phyloP scores from a whole-genome alignment of 1,140 invertebrate genomes.

The Procambarus clarkii region DNA sequence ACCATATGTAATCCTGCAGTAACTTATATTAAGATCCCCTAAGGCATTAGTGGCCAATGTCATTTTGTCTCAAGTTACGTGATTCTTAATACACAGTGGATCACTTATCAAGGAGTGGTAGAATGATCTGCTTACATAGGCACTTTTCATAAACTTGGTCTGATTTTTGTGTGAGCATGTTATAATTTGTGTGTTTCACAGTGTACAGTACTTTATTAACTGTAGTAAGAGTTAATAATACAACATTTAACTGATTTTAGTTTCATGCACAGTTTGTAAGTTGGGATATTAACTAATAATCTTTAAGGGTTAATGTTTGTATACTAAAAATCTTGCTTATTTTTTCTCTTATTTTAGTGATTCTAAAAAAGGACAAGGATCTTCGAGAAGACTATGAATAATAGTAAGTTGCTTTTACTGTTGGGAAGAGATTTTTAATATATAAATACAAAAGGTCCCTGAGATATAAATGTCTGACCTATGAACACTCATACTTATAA shows the following conservation, averaged over 20 bases:
- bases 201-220: not conserved
- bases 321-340: not conserved
- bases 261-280: not conserved
- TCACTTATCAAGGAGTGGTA: too few species aligned
- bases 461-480: too few species aligned
- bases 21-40: too few species aligned
- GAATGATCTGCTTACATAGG: too few species aligned
- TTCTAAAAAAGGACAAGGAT: constrained; percentile 34
- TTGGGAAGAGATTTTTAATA: not conserved
- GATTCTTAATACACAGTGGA: too few species aligned
- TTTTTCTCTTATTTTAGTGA: constrained; percentile 35
- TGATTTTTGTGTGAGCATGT: not conserved
- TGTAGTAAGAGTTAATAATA: not conserved
- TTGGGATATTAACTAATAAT: not conserved
- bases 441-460: too few species aligned
- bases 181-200: not conserved
- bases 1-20: too few species aligned
- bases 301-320: not conserved
- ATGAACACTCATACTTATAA: too few species aligned
- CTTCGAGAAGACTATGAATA: constrained; percentile 35
- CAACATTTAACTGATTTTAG: not conserved
- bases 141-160: too few species aligned
- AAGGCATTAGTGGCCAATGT: too few species aligned
- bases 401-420: constrained; percentile 8
- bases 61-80: too few species aligned